Conservation (phyloP, 2,113 vertebrate species). For the Trichechus manatus region DNA sequence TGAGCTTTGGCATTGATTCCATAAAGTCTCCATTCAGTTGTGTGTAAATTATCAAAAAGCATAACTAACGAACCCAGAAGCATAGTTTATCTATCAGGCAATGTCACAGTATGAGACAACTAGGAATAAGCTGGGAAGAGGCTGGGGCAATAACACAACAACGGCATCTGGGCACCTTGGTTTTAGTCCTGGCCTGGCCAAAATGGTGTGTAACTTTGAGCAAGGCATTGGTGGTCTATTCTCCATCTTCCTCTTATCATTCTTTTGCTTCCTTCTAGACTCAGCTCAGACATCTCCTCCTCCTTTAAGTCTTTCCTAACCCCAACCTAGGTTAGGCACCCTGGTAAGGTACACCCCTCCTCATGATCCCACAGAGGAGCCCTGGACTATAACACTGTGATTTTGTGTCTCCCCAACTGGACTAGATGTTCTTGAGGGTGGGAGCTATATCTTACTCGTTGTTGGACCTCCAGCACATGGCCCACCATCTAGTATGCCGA, state of each 20-base stretch:
- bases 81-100: background rate
- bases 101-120: background rate
- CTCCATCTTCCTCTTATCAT: background rate
- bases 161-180: background rate
- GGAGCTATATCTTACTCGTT: background rate
- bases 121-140: background rate
- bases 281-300: background rate
- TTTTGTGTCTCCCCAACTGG: background rate
- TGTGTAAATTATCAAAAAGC: background rate
- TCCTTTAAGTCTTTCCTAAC: background rate
- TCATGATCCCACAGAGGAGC: background rate
- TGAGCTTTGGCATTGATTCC: background rate
- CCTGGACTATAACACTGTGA: fast-evolving
- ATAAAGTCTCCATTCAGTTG: slow-evolving; percentile 4
- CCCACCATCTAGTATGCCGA: background rate
- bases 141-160: background rate
- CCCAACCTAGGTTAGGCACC: background rate
- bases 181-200: background rate
- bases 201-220: background rate
- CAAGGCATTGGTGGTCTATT: background rate
- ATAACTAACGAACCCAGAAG: background rate
- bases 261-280: background rate
- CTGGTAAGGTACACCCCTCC: background rate
- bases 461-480: background rate
- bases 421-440: background rate